A percentile compares a stretch with the other conserved stretches of the same genome.
These are phyloP conservation scores for Allophyes oxyacanthae DNA, from an alignment of 2,888 invertebrate genomes.

Conservation along the genomic window DNA sequence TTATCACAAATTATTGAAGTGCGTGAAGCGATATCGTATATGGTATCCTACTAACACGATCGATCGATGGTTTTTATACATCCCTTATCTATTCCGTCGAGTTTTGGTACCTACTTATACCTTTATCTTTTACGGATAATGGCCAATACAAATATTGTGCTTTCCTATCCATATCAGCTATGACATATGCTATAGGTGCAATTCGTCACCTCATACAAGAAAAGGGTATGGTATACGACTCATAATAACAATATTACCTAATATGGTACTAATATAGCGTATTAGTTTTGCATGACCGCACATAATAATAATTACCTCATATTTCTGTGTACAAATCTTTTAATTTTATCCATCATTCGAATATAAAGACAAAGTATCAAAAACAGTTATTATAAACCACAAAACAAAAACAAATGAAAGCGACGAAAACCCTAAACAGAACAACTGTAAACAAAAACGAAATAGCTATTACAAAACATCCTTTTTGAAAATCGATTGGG, in stretches of 20 bases:
- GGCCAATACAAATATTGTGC: constrained; percentile 7
- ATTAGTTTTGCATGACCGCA: too few relatives aligned
- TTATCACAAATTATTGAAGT: background rate
- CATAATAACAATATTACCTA: background rate
- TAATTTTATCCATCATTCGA: constrained; percentile 7
- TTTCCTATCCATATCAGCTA: constrained; percentile 2
- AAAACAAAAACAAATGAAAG: constrained; percentile 40
- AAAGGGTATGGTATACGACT: background rate
- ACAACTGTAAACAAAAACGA: constrained; percentile 71
- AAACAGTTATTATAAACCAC: constrained; percentile 32
- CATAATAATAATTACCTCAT: background rate
- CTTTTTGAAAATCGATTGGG: constrained; percentile 82
- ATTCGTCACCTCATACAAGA: background rate
- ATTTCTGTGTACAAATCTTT: background rate
- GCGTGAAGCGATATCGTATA: background rate
- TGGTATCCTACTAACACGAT: constrained; percentile 16
- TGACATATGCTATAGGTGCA: too few relatives aligned
- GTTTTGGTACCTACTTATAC: constrained; percentile 6
- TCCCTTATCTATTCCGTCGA: constrained; percentile 15
- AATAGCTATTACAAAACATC: constrained; percentile 74
- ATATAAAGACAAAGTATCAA: constrained; percentile 7
- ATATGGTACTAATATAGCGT: too few relatives aligned
- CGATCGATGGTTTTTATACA: constrained; percentile 26
- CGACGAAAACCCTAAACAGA: constrained; percentile 49
- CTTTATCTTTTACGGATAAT: constrained; percentile 33